phyloP scores from a whole-genome alignment of 2,797 vertebrate genomes.

The Hafferia zeledoni region DNA sequence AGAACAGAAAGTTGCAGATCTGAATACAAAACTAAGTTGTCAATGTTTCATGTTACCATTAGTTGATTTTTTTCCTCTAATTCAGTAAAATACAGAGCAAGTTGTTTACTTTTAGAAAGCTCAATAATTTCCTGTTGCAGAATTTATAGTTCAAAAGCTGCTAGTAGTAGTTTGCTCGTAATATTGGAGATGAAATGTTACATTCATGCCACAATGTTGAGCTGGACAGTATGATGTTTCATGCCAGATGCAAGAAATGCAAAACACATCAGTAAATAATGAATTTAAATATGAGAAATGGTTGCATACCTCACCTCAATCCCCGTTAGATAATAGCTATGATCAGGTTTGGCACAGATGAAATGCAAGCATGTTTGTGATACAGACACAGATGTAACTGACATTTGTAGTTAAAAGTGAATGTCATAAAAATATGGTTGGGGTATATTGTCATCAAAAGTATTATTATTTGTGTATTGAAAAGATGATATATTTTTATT shows the following conservation, averaged over 20 bases:
- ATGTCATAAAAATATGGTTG: not conserved
- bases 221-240: not conserved
- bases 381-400: not conserved
- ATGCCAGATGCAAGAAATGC: not conserved
- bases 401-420: not conserved
- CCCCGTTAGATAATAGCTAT: not conserved
- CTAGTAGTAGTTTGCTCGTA: not conserved
- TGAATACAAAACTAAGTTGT: not conserved
- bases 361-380: not conserved
- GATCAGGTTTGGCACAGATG: not conserved
- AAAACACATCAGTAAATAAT: not conserved
- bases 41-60: not conserved
- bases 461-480: not conserved
- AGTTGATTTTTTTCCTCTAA: not conserved
- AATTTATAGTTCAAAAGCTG: not conserved
- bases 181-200: not conserved
- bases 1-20: not conserved
- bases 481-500: not conserved
- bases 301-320: not conserved
- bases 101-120: not conserved
- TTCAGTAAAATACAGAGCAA: not conserved
- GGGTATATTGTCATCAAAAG: not conserved
- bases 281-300: not conserved
- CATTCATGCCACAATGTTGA: fast-evolving
- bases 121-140: not conserved